Percentiles rank a stretch among this genome's conserved stretches.
Evolutionary conservation across 2,888 invertebrate genomes (phyloP).

Genomic region (Hetaerina titia): DNA sequence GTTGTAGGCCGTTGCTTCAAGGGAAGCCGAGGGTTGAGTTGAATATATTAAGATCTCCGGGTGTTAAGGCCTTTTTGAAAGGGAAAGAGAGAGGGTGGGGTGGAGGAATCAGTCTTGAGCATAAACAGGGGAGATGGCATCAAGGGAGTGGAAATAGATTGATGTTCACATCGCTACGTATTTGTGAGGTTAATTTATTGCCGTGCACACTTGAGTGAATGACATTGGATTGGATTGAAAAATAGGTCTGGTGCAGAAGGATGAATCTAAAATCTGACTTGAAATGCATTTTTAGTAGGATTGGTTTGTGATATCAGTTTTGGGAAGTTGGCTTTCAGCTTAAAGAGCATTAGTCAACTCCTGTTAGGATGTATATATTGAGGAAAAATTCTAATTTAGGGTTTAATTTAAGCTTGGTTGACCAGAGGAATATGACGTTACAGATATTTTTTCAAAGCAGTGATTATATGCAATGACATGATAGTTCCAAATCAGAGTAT

Average conservation of each 20-base stretch:
- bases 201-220: constrained; percentile 4
- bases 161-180: constrained; percentile 15
- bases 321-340: not conserved
- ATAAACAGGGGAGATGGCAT: not conserved
- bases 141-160: not conserved
- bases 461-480: too few relatives aligned
- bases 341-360: not conserved
- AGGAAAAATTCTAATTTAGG: not conserved
- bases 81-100: not conserved
- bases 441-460: too few relatives aligned
- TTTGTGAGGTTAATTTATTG: constrained; percentile 29
- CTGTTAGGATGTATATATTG: not conserved
- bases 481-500: too few relatives aligned
- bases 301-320: not conserved
- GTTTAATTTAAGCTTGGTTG: too few relatives aligned
- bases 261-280: not conserved
- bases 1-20: constrained; percentile 30
- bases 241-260: not conserved
- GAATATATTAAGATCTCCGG: constrained; percentile 31
- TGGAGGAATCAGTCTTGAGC: constrained; percentile 12
- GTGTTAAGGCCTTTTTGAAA: not conserved
- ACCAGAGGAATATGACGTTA: too few relatives aligned
- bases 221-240: not conserved
- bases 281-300: not conserved
- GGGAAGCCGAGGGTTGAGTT: constrained; percentile 4